Evolutionary conservation across 2,797 vertebrate genomes (phyloP), one percentile per base, ranked within the genome.

Genomic region (Chanos chanos): DNA sequence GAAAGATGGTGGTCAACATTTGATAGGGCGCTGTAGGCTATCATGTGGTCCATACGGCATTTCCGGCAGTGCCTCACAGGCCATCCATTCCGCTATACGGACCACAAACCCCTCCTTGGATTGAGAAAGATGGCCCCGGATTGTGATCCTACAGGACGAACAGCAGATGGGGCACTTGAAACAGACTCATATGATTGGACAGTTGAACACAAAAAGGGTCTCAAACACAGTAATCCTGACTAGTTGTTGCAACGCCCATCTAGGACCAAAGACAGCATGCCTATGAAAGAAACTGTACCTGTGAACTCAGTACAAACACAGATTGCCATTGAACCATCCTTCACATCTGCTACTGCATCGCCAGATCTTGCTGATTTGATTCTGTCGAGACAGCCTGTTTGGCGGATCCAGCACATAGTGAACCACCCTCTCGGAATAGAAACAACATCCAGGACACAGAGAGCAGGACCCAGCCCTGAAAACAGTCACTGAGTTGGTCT

Each of bases 61-160:
- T 51, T 27, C 25, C 25, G 25, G 7, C 12, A 28, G 12, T 31
- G 51, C 25, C 25, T 51, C 25, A 28, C 8, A 10, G 25, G 25
- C 4, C 8, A 28, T 27, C 21, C 48, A 9, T 51, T 51, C 6
- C 12, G 12, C 24, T 30, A 51, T 16, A 33, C 9, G 5, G 25
- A 30, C 10, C 22, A 51, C 48, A 13, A 63, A 16, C 44, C 66
- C 1, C 18, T 68, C 6, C 15, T 62, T 7, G 47, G 2, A 28
- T 24, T 68, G 1, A 16, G 19, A 3, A 10, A 10, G 28, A 36
- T 44, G 1, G 3, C 31, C 5, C 5, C 44, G 3, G 27, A 51
- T 18, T 10, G 10, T 13, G 24, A 53, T 43, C 3, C 13, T 9
- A 31, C 7, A 3, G 47, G 60, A 4, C 12, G 5, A 4, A 1